Conservation (phyloP, 2,113 vertebrate species). For the Macrotus californicus region DNA sequence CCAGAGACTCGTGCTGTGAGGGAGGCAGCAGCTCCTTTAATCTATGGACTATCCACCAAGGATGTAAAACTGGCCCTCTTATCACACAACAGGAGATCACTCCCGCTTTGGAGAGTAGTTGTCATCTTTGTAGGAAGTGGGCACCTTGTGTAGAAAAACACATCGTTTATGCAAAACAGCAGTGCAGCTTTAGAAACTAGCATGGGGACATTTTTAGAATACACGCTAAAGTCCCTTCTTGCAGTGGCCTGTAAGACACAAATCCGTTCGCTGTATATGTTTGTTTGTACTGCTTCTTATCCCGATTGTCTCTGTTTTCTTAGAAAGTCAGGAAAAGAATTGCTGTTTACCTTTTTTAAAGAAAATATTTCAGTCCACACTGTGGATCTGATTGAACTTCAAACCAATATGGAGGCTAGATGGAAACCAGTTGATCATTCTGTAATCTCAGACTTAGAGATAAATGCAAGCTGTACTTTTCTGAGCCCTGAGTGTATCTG, state of each 20-base stretch:
- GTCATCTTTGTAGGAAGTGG: not conserved
- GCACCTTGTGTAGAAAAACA: not conserved
- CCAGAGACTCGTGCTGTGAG: not conserved
- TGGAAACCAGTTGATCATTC: constrained; percentile 31
- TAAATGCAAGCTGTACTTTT: not conserved
- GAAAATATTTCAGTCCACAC: constrained; percentile 33
- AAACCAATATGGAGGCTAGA: constrained; percentile 27
- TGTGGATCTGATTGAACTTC: constrained; percentile 45
- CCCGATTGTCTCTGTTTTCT: constrained; percentile 27
- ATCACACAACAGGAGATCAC: not conserved
- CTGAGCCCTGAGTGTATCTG: not conserved
- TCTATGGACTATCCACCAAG: not conserved
- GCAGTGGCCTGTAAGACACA: not conserved
- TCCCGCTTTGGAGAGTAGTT: not conserved
- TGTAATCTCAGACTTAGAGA: not conserved
- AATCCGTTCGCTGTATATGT: not conserved
- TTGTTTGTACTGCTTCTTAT: not conserved
- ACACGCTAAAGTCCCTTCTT: not conserved
- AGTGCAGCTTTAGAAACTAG: not conserved
- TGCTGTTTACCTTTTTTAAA: constrained; percentile 37
- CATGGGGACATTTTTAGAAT: not conserved
- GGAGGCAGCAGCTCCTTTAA: not conserved
- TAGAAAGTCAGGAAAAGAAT: constrained; percentile 25
- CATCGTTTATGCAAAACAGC: not conserved
- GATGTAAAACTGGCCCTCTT: not conserved